Evolutionary conservation across 2,113 vertebrate species (phyloP).

Genomic region (Oplegnathus fasciatus): DNA sequence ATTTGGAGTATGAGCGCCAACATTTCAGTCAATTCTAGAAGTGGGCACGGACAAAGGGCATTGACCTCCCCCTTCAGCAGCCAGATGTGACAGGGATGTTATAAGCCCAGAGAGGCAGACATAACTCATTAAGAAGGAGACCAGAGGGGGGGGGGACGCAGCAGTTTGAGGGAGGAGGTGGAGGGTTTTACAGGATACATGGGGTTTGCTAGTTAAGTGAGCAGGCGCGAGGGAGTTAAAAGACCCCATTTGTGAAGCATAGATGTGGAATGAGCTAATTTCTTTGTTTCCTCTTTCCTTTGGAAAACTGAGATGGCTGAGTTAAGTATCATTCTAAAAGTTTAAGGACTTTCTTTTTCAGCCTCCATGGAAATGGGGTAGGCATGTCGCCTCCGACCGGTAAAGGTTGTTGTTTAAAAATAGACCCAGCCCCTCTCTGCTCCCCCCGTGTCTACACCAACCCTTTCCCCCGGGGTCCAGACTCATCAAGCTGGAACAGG

Average conservation of each 20-base stretch:
- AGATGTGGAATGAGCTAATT: slow-evolving; percentile 9
- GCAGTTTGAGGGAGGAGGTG: slow-evolving; percentile 23
- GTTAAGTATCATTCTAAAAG: not conserved
- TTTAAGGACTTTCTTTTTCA: slow-evolving; percentile 2
- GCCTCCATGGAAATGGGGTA: slow-evolving; percentile 25
- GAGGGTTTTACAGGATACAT: slow-evolving; percentile 67
- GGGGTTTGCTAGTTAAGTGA: slow-evolving; percentile 47
- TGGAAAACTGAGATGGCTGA: not conserved
- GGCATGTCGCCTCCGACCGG: slow-evolving; percentile 14
- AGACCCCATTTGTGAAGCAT: slow-evolving; percentile 23
- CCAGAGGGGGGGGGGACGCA: not conserved
- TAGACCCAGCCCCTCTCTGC: slow-evolving; percentile 41
- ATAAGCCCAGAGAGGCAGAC: slow-evolving; percentile 70
- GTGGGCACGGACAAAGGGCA: slow-evolving; percentile 63
- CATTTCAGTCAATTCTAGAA: slow-evolving; percentile 67
- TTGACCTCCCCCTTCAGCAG: slow-evolving; percentile 70
- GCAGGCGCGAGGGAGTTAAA: slow-evolving; percentile 35
- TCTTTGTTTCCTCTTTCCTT: slow-evolving; percentile 25
- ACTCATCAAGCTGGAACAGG: slow-evolving; percentile 25
- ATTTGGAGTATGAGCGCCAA: slow-evolving; percentile 67
- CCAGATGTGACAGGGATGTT: slow-evolving; percentile 77
- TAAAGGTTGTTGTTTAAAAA: slow-evolving; percentile 72
- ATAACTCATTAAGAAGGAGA: slow-evolving; percentile 77
- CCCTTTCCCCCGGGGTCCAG: slow-evolving; percentile 22
- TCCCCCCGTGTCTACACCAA: slow-evolving; percentile 4